Percentiles rank a stretch among this genome's conserved stretches.
These are phyloP conservation scores for Apodemia mormo DNA, from an alignment of 2,888 invertebrate species.

Conservation along the genomic window DNA sequence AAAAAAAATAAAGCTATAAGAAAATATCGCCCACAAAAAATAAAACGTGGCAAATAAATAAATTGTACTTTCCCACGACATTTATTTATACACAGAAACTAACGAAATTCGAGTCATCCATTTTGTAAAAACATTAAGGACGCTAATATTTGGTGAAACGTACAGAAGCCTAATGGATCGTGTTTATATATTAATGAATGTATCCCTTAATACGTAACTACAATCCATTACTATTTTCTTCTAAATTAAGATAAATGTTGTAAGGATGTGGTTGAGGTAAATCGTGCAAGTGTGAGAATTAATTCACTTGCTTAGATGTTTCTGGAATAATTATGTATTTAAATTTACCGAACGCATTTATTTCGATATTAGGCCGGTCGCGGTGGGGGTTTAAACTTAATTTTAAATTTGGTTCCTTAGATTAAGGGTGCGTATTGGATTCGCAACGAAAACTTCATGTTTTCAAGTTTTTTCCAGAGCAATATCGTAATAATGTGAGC, in stretches of 20 bases:
- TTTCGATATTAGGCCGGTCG: no score
- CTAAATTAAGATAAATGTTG: constrained; percentile 33
- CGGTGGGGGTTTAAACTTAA: no score
- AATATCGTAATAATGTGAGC: no score
- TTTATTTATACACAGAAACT: neutral
- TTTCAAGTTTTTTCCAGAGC: no score
- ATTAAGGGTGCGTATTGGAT: no score
- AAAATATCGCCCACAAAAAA: no score
- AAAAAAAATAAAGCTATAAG: no score
- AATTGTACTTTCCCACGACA: no score
- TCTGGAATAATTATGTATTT: neutral
- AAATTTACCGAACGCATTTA: no score
- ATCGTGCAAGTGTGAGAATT: neutral
- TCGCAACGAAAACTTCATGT: no score
- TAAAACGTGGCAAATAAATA: no score
- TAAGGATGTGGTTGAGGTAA: neutral
- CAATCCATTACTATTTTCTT: constrained; percentile 28
- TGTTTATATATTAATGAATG: constrained; percentile 24
- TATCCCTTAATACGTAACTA: constrained; percentile 25
- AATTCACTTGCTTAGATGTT: neutral
- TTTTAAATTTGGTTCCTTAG: no score
- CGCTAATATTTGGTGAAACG: constrained; percentile 8
- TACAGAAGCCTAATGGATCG: constrained; percentile 12
- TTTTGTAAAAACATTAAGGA: constrained; percentile 12
- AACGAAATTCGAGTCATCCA: constrained; percentile 6